These are phyloP conservation scores for Laupala kohalensis DNA, from an alignment of 1,140 invertebrate genomes.

Conservation along the genomic window DNA sequence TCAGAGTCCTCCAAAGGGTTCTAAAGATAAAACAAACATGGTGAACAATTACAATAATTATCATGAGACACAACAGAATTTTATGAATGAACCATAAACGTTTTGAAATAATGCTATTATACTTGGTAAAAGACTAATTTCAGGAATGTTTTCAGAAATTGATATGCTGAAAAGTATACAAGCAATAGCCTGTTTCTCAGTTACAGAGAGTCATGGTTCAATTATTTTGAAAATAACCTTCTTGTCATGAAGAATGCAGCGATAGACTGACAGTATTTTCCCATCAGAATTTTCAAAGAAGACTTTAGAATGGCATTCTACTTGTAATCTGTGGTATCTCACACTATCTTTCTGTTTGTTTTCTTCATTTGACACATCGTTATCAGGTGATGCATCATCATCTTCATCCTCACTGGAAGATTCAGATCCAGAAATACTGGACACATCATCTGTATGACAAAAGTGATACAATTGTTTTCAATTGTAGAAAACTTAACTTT, in stretches of 20 bases:
- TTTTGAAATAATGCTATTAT: not conserved
- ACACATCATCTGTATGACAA: conserved; percentile 45
- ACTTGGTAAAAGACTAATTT: not conserved
- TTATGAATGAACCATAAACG: too few relatives aligned
- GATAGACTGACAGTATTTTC: conserved; percentile 56
- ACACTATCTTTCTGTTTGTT: not conserved
- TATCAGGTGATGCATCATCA: conserved; percentile 23
- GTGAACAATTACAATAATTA: not conserved
- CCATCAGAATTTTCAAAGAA: conserved; percentile 54
- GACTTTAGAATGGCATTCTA: conserved; percentile 49
- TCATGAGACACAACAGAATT: not conserved
- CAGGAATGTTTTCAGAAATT: not conserved
- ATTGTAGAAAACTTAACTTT: not conserved
- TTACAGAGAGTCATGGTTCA: not conserved
- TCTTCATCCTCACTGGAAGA: conserved; percentile 28
- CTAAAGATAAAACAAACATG: too few relatives aligned
- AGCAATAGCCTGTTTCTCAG: not conserved
- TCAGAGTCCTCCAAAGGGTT: too few relatives aligned
- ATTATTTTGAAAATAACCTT: conserved; percentile 30
- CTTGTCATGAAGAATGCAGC: conserved; percentile 50
- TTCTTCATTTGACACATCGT: not conserved
- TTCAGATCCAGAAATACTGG: conserved; percentile 63
- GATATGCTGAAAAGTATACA: not conserved
- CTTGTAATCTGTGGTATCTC: not conserved
- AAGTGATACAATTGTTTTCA: conserved; percentile 7